Base-by-base conservation (phyloP, 2,113 vertebrate species). In the Paramisgurnus dabryanus region DNA sequence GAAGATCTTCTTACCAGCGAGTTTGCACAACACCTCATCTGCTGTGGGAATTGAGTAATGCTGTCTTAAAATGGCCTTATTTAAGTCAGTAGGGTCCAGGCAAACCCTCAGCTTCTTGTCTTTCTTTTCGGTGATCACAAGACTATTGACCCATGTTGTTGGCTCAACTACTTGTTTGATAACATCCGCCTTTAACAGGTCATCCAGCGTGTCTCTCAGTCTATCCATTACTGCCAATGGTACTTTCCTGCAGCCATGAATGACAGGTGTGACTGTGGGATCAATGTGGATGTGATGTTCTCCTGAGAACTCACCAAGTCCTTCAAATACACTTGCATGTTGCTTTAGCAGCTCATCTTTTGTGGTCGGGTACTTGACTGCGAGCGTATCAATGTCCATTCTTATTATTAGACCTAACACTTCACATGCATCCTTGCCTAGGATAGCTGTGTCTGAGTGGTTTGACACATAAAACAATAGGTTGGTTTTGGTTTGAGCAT, bases 161-260 rank as follows among this genome's bases (percentile, higher is more conserved):
- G 49, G 41, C 75, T 47, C 27, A 41, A 8, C 53, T 10, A 43
- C 49, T 67, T 58, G 39, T 17, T 17, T 67, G n/a, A 70, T 68
- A 27, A 78, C 65, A n/a, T 47, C 15, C 45, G n/a, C 67, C 40
- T 71, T n/a, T 55, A 73, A 50, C 64, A 80, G 11, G 4, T 60
- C 40, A 18, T 55, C 49, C 3, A 61, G n/a, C 61, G 61, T 64
- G n/a, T 47, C 17, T n/a, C 39, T 71, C 18, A 70, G 40, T 18
- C 34, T 80, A 22, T 50, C 60, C 45, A 6, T 34, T 17, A 77
- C 72, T 67, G 73, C 55, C 22, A 55, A 39, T 45, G 11, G 57
- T 22, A 78, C 57, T 69, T 76, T 69, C 34, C 76, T 81, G n/a
- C 67, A 83, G 22, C 69, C 43, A 57, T 78, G 63, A 43, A 83